Evolutionary conservation across 1,140 invertebrate genomes (phyloP).

Genomic region (Formica selysi): DNA sequence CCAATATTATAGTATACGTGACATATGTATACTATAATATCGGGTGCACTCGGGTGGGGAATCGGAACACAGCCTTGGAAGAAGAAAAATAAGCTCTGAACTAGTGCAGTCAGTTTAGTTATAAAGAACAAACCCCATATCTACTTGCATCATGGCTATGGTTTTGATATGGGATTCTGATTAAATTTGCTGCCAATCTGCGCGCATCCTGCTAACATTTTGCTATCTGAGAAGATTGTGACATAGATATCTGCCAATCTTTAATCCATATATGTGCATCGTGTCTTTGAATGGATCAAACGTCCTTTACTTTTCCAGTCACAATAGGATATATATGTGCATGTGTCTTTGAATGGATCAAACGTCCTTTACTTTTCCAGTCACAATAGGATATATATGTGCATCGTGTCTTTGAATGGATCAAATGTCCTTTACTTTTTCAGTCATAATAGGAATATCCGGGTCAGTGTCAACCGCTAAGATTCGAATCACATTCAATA

Average conservation of each 20-base stretch:
- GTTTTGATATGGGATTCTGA: no score
- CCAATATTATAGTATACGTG: no score
- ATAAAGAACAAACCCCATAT: no score
- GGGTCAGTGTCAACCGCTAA: not conserved
- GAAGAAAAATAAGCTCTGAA: no score
- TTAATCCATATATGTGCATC: not conserved
- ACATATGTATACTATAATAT: no score
- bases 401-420: not conserved
- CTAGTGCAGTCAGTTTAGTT: no score
- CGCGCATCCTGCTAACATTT: no score
- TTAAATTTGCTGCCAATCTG: no score
- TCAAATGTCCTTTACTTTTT: constrained; percentile 8
- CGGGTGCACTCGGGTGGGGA: no score
- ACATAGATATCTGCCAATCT: not conserved
- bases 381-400: no score
- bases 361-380: constrained; percentile 11
- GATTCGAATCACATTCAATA: not conserved
- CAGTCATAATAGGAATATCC: not conserved
- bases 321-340: not conserved
- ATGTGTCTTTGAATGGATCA: not conserved
- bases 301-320: constrained; percentile 5
- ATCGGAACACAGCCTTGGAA: no score
- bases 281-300: not conserved
- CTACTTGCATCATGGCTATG: no score
- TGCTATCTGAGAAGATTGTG: not conserved